Conservation (phyloP, 2,113 vertebrate species). For the Colossoma macropomum region DNA sequence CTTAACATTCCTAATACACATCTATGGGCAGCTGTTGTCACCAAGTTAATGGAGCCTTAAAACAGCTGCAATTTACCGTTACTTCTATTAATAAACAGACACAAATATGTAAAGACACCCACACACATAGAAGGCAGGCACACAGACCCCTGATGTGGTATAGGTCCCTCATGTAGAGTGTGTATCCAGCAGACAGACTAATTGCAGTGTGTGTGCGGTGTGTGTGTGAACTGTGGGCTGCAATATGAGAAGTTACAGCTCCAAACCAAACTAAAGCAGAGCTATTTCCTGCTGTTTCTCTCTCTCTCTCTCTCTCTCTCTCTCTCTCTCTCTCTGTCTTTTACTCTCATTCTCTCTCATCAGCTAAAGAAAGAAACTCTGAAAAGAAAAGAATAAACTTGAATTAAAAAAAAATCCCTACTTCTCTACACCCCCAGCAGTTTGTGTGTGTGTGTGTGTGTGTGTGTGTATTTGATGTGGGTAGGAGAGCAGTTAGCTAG, state of each 20-base stretch:
- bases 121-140: background rate
- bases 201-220: constrained; percentile 24
- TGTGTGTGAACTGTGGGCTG: constrained; percentile 41
- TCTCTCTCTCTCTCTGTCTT: constrained; percentile 24
- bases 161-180: background rate
- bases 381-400: constrained; percentile 12
- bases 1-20: background rate
- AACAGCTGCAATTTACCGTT: constrained; percentile 28
- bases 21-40: background rate
- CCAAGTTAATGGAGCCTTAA: background rate
- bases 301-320: constrained; percentile 22
- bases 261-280: constrained; percentile 33
- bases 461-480: constrained; percentile 51
- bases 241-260: constrained; percentile 43
- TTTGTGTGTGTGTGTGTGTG: constrained; percentile 29
- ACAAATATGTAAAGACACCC: constrained; percentile 4
- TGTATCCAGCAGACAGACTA: constrained; percentile 25
- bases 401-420: constrained; percentile 34
- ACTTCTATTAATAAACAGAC: constrained; percentile 36
- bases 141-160: background rate
- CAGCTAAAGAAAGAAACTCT: background rate
- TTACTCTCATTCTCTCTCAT: constrained; percentile 19
- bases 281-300: constrained; percentile 51
- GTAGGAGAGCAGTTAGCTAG: constrained; percentile 34
- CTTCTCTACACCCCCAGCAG: background rate